Conservation (phyloP, 2,888 invertebrate genomes). For the Seira musarum region DNA sequence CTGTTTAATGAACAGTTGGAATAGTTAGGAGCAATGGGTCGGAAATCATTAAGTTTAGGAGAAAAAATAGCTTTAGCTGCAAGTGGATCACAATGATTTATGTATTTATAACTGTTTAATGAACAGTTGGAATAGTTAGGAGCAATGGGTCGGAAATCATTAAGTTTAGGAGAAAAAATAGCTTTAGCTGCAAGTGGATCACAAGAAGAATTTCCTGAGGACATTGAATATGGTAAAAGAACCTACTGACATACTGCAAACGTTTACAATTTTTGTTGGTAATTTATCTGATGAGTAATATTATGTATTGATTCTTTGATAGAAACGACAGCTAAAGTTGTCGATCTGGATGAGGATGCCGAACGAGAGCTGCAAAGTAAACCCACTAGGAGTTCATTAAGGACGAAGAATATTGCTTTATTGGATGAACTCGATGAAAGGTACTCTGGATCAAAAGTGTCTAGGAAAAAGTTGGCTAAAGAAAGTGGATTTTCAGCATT, state of each 20-base stretch:
- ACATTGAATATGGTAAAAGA: conserved; percentile 45
- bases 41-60: conserved; percentile 35
- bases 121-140: not conserved
- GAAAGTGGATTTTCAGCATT: conserved; percentile 38
- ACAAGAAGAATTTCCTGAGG: conserved; percentile 46
- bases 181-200: conserved; percentile 40
- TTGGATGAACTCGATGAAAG: conserved; percentile 75
- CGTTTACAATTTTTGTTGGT: too few relatives aligned
- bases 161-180: conserved; percentile 49
- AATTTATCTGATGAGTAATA: not conserved
- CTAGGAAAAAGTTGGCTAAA: conserved; percentile 75
- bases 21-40: not conserved
- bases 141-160: conserved; percentile 16
- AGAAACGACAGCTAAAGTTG: conserved; percentile 50
- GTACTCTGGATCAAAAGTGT: conserved; percentile 83
- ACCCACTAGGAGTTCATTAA: conserved; percentile 29
- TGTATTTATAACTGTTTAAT: not conserved
- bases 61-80: conserved; percentile 54
- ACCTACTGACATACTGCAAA: too few relatives aligned
- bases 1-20: not conserved
- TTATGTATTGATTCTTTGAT: not conserved
- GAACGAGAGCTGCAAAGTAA: not conserved
- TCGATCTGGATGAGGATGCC: conserved; percentile 35
- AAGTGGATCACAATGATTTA: conserved; percentile 13
- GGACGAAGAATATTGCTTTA: conserved; percentile 45